phyloP scores from a whole-genome alignment of 2,797 vertebrate species.

The Hybognathus amarus region DNA sequence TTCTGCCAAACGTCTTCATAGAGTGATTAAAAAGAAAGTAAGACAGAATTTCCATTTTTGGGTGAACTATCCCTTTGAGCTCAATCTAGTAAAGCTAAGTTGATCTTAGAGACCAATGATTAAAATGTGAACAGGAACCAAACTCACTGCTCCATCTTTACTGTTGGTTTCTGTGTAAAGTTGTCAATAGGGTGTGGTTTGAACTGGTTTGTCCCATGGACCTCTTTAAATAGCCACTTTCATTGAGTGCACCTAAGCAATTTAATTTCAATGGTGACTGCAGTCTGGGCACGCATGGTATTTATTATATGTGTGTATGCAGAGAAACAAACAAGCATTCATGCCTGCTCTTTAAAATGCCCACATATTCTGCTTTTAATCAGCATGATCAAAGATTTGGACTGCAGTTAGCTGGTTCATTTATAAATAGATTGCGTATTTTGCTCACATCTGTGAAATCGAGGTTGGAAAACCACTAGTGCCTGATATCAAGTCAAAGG shows the following conservation, averaged over 20 bases:
- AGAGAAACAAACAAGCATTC: constrained; percentile 28
- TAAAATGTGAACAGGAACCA: not conserved
- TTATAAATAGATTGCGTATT: constrained; percentile 23
- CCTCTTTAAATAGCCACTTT: not conserved
- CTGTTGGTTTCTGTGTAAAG: not conserved
- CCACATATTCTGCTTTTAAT: constrained; percentile 36
- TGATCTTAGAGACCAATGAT: not conserved
- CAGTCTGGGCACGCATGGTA: not conserved
- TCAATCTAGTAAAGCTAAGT: not conserved
- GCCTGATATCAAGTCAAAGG: not conserved
- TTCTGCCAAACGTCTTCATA: not conserved
- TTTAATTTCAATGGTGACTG: constrained; percentile 16
- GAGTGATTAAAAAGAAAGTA: not conserved
- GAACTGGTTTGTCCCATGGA: not conserved
- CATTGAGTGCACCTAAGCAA: not conserved
- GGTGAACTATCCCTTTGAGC: not conserved
- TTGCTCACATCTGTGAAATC: not conserved
- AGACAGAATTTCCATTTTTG: too few species aligned
- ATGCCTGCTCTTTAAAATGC: constrained; percentile 17
- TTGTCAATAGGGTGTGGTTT: not conserved
- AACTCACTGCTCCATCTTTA: not conserved
- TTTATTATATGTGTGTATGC: constrained; percentile 21
- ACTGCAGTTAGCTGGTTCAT: constrained; percentile 10
- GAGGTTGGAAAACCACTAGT: not conserved
- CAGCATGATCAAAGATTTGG: constrained; percentile 20